A percentile compares a stretch with the other conserved stretches of the same genome.
Conservation (phyloP, 2,113 vertebrate species). For the Pollachius pollachius region DNA sequence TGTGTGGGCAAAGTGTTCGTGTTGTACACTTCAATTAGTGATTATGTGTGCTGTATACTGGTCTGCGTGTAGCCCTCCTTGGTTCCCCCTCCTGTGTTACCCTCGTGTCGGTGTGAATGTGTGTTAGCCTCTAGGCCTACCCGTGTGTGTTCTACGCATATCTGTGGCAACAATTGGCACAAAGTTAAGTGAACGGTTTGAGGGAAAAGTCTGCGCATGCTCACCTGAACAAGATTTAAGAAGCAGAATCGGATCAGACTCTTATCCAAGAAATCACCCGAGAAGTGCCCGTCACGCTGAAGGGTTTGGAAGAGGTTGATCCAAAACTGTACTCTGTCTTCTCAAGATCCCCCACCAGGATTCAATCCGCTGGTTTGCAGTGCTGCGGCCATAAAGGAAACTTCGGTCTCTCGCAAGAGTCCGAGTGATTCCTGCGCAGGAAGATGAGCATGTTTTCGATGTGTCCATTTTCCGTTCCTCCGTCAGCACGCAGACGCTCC, state of each 20-base stretch:
- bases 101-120: too few relatives aligned
- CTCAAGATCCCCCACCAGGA: conserved; percentile 16
- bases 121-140: too few relatives aligned
- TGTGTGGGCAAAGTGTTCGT: too few relatives aligned
- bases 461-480: conserved; percentile 22
- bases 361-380: conserved; percentile 15
- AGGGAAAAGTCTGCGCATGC: neutral
- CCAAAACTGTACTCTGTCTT: conserved; percentile 24
- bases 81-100: too few relatives aligned
- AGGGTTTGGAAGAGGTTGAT: conserved; percentile 16
- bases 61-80: too few relatives aligned
- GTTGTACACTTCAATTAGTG: too few relatives aligned
- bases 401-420: conserved; percentile 1
- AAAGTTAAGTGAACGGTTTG: neutral
- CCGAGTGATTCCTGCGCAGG: conserved; percentile 14
- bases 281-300: conserved; percentile 17
- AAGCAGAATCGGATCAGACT: conserved; percentile 26
- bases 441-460: conserved; percentile 19
- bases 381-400: conserved; percentile 24
- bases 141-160: neutral
- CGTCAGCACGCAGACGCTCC: too few relatives aligned
- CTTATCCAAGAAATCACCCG: conserved; percentile 22
- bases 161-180: neutral
- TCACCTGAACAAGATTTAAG: conserved; percentile 23
- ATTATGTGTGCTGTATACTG: too few relatives aligned